These are phyloP conservation scores for Smittia aterrima DNA, from an alignment of 2,888 invertebrate species.

Conservation along the genomic window DNA sequence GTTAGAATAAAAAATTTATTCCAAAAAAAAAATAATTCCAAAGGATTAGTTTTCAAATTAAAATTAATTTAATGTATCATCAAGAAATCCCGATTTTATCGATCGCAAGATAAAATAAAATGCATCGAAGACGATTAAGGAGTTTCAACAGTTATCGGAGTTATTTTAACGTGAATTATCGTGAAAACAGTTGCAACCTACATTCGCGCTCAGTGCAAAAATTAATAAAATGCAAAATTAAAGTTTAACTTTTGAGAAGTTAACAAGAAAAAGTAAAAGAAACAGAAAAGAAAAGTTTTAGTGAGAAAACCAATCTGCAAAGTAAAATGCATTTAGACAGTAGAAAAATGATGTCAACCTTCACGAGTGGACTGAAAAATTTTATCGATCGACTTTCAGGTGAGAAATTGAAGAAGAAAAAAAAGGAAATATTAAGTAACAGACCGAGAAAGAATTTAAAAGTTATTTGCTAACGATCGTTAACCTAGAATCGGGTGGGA, in stretches of 20 bases:
- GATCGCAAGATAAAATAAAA: slow-evolving; percentile 38
- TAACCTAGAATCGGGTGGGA: slow-evolving; percentile 28
- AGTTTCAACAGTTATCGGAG: slow-evolving; percentile 27
- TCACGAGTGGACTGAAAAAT: slow-evolving; percentile 16
- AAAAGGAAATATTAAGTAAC: neutral
- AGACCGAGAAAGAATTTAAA: no score
- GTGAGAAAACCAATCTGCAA: no score
- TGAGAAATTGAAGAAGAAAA: neutral
- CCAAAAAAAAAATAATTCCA: slow-evolving; percentile 7
- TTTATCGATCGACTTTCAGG: slow-evolving; percentile 35
- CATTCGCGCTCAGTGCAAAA: slow-evolving; percentile 35
- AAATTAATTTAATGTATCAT: slow-evolving; percentile 32
- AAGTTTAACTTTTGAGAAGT: neutral
- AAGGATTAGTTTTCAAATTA: neutral
- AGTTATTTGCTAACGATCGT: slow-evolving; percentile 31
- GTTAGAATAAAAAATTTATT: neutral
- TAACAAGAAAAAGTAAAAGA: neutral
- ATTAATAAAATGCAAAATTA: slow-evolving; percentile 39
- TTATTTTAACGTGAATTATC: slow-evolving; percentile 29
- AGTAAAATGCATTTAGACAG: slow-evolving; percentile 37
- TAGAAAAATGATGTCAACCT: slow-evolving; percentile 24
- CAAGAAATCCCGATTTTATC: slow-evolving; percentile 20
- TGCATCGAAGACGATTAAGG: slow-evolving; percentile 28
- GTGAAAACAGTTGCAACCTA: slow-evolving; percentile 6
- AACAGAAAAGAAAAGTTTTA: slow-evolving; percentile 13